These are phyloP conservation scores for Synanthedon andrenaeformis DNA, from an alignment of 2,888 invertebrate species.

Conservation along the genomic window DNA sequence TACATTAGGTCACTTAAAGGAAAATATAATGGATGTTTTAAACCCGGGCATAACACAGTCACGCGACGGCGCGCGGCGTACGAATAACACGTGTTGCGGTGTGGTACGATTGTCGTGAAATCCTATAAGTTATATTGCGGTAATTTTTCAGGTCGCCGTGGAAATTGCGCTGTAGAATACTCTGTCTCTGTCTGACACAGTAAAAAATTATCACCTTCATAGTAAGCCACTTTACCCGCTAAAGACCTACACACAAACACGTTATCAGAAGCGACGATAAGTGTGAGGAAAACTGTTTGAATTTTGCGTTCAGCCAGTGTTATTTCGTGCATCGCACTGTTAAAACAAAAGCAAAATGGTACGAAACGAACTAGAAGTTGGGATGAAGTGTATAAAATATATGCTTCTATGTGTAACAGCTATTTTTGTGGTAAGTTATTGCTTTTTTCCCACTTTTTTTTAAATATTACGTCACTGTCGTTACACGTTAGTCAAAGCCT, in stretches of 20 bases:
- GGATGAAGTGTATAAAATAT: constrained; percentile 82
- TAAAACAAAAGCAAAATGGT: constrained; percentile 30
- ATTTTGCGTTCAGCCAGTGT: constrained; percentile 1
- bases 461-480: neutral
- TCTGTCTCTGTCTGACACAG: neutral
- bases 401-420: constrained; percentile 81
- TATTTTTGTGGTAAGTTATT: constrained; percentile 79
- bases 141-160: neutral
- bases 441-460: constrained; percentile 2
- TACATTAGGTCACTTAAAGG: neutral
- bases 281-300: neutral
- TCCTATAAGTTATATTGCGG: neutral
- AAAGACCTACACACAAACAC: neutral
- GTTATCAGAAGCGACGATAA: neutral
- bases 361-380: constrained; percentile 63
- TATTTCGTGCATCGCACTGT: neutral
- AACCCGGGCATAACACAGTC: neutral
- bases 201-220: neutral
- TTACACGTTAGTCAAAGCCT: too few species aligned
- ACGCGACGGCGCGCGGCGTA: neutral
- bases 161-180: neutral
- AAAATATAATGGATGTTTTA: neutral
- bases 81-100: neutral
- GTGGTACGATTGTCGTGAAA: neutral
- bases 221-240: neutral